These are phyloP conservation scores for Perca flavescens DNA, from an alignment of 2,113 vertebrate genomes.

Conservation along the genomic window DNA sequence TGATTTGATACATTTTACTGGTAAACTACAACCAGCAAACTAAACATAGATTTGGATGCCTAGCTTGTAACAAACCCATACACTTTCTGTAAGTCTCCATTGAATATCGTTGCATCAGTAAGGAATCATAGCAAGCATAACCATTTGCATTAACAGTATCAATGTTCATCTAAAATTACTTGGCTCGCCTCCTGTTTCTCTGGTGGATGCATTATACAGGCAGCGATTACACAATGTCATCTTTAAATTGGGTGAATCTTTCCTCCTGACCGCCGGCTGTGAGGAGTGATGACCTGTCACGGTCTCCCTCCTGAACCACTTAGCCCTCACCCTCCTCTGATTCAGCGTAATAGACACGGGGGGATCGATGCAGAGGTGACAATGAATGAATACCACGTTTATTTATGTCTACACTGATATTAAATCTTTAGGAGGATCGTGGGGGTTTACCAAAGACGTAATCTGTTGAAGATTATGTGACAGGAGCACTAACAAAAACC, in stretches of 20 bases:
- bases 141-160: conserved; percentile 34
- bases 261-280: conserved; percentile 21
- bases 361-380: conserved; percentile 52
- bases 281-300: conserved; percentile 52
- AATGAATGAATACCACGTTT: conserved; percentile 33
- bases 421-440: background rate
- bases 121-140: conserved; percentile 17
- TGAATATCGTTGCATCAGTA: background rate
- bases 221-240: conserved; percentile 27
- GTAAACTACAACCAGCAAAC: too few relatives aligned
- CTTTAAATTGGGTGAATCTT: conserved; percentile 41
- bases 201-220: conserved; percentile 17
- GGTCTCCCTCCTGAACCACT: conserved; percentile 38
- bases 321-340: conserved; percentile 2
- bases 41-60: background rate
- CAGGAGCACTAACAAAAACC: too few relatives aligned
- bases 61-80: background rate
- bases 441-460: background rate
- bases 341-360: conserved; percentile 2
- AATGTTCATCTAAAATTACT: conserved; percentile 47
- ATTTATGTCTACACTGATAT: conserved; percentile 20
- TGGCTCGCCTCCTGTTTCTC: background rate
- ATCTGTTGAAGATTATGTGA: background rate
- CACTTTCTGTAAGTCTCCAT: background rate
- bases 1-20: too few relatives aligned